Evolutionary conservation across 2,113 vertebrate genomes (phyloP).

Genomic region (Petromus typicus): DNA sequence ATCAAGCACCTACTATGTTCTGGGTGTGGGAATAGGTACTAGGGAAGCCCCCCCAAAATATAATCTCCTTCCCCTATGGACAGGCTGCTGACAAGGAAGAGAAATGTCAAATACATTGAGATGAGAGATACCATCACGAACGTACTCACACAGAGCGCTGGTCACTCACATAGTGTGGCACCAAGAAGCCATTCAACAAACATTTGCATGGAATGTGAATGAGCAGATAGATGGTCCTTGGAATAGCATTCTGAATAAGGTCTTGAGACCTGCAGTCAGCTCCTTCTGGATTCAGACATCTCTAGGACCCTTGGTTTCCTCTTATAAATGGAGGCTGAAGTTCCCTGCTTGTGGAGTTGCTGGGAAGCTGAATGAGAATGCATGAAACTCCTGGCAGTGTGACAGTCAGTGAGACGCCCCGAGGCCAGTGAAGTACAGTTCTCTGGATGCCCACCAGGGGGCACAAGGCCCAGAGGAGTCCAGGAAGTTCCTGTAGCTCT

Average conservation of each 20-base stretch:
- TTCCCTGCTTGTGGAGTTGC: accelerated
- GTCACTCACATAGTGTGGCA: accelerated
- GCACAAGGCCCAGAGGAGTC: neutral
- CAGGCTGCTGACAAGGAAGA: neutral
- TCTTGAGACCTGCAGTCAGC: neutral
- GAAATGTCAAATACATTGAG: neutral
- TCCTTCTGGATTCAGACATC: neutral
- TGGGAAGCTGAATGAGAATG: neutral
- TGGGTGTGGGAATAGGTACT: neutral
- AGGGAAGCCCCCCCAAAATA: neutral
- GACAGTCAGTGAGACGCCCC: neutral
- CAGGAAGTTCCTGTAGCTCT: too few species aligned
- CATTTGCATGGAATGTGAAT: accelerated
- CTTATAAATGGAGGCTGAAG: neutral
- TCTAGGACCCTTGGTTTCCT: neutral
- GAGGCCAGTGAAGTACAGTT: neutral
- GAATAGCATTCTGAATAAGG: accelerated
- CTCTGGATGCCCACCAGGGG: neutral
- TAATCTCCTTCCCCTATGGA: neutral
- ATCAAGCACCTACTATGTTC: accelerated
- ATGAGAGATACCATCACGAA: accelerated
- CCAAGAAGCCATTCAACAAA: neutral
- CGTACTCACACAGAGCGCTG: accelerated
- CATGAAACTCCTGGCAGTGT: neutral
- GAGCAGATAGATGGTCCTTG: accelerated